Conservation (phyloP, 2,113 vertebrate species). For the Pseudopodoces humilis region DNA sequence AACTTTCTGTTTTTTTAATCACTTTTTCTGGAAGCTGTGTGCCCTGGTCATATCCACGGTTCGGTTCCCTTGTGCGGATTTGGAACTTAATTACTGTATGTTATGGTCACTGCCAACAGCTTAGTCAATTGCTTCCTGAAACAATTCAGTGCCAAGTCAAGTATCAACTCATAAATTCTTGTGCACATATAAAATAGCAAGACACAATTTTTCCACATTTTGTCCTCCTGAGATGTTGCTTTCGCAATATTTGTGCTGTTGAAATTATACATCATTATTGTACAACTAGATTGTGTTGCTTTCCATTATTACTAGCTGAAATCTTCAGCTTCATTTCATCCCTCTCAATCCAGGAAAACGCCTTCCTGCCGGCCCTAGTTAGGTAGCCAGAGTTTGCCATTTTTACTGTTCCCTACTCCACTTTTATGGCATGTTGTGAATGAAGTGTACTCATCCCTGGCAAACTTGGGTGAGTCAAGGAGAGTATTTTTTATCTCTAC, state of each 20-base stretch:
- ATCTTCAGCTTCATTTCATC: background rate
- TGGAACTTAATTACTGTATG: slow-evolving; percentile 49
- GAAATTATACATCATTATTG: background rate
- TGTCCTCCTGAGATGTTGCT: background rate
- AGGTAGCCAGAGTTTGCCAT: background rate
- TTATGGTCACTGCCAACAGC: slow-evolving; percentile 48
- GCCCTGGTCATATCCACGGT: slow-evolving; percentile 21
- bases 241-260: background rate
- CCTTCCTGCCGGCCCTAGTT: background rate
- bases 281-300: background rate
- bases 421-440: background rate
- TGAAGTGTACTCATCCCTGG: background rate
- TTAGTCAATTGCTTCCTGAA: slow-evolving; percentile 64
- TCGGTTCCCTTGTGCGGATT: background rate
- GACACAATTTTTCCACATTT: slow-evolving; percentile 29
- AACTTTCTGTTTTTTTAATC: slow-evolving; percentile 29
- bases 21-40: slow-evolving; percentile 31
- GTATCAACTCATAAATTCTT: slow-evolving; percentile 52
- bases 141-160: slow-evolving; percentile 41
- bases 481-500: background rate
- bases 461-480: background rate
- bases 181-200: background rate
- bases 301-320: background rate
- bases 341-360: background rate
- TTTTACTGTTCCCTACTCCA: background rate